Evolutionary conservation across 2,888 invertebrate genomes (phyloP).

Genomic region (Cryptophagus acutangulus): DNA sequence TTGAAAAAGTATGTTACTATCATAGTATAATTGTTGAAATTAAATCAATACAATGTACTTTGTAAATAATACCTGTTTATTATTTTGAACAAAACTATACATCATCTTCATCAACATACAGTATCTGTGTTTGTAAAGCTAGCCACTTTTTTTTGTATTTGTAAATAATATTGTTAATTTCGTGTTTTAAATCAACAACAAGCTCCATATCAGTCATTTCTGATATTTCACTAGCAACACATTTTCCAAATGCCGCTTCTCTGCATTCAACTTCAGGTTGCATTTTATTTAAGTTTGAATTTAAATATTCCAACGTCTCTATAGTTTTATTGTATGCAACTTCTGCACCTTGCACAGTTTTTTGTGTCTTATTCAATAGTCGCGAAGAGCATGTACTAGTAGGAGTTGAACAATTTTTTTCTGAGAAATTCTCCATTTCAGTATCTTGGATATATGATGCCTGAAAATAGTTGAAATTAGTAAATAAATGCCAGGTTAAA

Average conservation of each 20-base stretch:
- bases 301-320: too few relatives aligned
- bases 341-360: too few relatives aligned
- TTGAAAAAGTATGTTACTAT: constrained; percentile 1
- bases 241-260: neutral
- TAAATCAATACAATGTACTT: neutral
- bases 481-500: too few relatives aligned
- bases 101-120: neutral
- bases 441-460: too few relatives aligned
- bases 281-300: too few relatives aligned
- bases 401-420: too few relatives aligned
- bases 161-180: constrained; percentile 1
- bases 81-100: neutral
- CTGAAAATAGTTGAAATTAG: too few relatives aligned
- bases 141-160: constrained; percentile 3
- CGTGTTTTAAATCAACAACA: constrained; percentile 2
- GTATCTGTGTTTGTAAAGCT: neutral
- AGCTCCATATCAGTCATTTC: neutral
- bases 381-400: too few relatives aligned
- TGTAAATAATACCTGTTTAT: neutral
- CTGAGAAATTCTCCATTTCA: too few relatives aligned
- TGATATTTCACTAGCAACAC: neutral
- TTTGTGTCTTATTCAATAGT: too few relatives aligned
- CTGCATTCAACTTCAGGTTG: too few relatives aligned
- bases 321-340: too few relatives aligned
- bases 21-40: neutral